Evolutionary conservation across 2,888 invertebrate species (phyloP).

Genomic region (Timandra comae): DNA sequence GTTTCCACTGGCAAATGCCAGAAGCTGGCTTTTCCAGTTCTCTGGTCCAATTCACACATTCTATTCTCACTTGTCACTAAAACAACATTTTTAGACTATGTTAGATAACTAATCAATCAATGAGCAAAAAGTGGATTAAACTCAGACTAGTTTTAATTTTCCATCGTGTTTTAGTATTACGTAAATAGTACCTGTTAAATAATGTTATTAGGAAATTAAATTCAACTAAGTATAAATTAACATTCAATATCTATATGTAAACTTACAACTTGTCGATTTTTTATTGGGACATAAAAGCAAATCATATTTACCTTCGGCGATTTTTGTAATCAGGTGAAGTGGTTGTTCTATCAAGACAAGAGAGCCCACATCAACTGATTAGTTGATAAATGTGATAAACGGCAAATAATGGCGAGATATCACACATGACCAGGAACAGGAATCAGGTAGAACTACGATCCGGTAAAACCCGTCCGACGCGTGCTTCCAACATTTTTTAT

Average conservation of each 20-base stretch:
- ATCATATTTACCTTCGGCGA: too few species aligned
- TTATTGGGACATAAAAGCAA: too few species aligned
- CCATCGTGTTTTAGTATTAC: too few species aligned
- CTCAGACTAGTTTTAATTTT: neutral
- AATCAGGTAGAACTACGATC: constrained; percentile 77
- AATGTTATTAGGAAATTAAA: too few species aligned
- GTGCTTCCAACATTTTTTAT: constrained; percentile 77
- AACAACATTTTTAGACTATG: constrained; percentile 6
- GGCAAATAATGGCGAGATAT: constrained; percentile 49
- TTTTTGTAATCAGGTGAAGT: too few species aligned
- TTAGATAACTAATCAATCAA: too few species aligned
- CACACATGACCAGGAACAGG: constrained; percentile 71
- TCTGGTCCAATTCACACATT: constrained; percentile 67
- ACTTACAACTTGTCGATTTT: too few species aligned
- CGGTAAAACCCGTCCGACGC: constrained; percentile 75
- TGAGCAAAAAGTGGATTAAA: too few species aligned
- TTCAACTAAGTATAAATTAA: too few species aligned
- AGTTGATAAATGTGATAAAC: constrained; percentile 27
- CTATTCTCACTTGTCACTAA: constrained; percentile 44
- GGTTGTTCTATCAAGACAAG: too few species aligned
- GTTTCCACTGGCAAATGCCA: constrained; percentile 67
- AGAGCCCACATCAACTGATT: constrained; percentile 1
- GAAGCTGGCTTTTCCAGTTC: constrained; percentile 74
- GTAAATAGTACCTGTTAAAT: too few species aligned
- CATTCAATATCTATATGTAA: too few species aligned